These are phyloP conservation scores for Perca schrenkii DNA, from an alignment of 2,113 vertebrate genomes.

Conservation along the genomic window DNA sequence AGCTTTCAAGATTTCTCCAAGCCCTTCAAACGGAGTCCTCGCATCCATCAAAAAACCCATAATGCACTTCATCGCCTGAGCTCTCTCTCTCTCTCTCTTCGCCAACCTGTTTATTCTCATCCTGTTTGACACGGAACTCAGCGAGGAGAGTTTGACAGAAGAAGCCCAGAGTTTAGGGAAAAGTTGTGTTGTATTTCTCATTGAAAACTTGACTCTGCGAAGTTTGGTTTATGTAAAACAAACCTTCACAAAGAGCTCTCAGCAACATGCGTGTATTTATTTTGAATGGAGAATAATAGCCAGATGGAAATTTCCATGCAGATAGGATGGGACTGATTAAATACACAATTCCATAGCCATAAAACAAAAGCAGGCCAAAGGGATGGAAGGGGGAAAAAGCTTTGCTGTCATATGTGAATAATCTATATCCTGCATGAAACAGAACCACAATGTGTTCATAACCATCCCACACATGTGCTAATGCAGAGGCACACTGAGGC, in stretches of 20 bases:
- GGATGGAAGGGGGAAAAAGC: conserved; percentile 8
- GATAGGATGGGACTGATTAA: conserved; percentile 77
- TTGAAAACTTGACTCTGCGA: conserved; percentile 39
- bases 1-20: conserved; percentile 73
- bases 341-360: conserved; percentile 49
- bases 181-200: conserved; percentile 46
- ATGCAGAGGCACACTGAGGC: conserved; percentile 33
- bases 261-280: conserved; percentile 60
- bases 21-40: conserved; percentile 62
- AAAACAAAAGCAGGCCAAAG: conserved; percentile 54
- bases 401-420: conserved; percentile 68
- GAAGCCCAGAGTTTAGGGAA: conserved; percentile 45
- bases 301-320: conserved; percentile 74
- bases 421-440: conserved; percentile 64
- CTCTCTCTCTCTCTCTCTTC: conserved; percentile 19
- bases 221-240: conserved; percentile 61
- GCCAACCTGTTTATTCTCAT: conserved; percentile 70
- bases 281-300: conserved; percentile 70
- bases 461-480: conserved; percentile 49
- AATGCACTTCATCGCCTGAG: conserved; percentile 56
- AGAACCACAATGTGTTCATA: conserved; percentile 53
- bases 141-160: conserved; percentile 45
- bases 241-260: conserved; percentile 49
- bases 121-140: conserved; percentile 46
- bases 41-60: conserved; percentile 67